Evolutionary conservation across 2,113 vertebrate species (phyloP).

Genomic region (Carassius gibelio): DNA sequence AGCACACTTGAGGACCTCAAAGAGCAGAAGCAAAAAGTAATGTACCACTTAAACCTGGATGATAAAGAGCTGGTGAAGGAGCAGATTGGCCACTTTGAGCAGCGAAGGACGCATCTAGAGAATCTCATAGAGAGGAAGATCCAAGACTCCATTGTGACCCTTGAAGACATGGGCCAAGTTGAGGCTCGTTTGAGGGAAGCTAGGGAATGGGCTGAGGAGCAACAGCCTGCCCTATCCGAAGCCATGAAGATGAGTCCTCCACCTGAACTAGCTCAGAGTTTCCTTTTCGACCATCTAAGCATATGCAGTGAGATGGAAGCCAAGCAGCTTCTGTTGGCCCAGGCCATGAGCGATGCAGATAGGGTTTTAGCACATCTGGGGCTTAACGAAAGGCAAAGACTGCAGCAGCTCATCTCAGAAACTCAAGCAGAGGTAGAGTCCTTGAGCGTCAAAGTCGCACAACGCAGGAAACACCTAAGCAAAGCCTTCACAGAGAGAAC

Average conservation of each 20-base stretch:
- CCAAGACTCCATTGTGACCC: constrained; percentile 82
- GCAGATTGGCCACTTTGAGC: constrained; percentile 88
- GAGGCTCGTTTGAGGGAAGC: constrained; percentile 85
- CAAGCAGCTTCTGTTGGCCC: constrained; percentile 85
- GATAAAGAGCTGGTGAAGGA: constrained; percentile 93
- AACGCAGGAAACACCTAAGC: constrained; percentile 89
- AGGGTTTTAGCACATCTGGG: constrained; percentile 86
- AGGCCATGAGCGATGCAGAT: constrained; percentile 85
- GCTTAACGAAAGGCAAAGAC: constrained; percentile 86
- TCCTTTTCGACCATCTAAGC: constrained; percentile 89
- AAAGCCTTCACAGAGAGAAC: constrained; percentile 92
- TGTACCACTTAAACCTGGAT: constrained; percentile 86
- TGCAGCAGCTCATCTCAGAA: constrained; percentile 84
- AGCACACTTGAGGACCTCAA: constrained; percentile 87
- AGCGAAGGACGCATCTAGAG: constrained; percentile 90
- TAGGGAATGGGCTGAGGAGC: constrained; percentile 90
- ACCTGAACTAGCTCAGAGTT: constrained; percentile 86
- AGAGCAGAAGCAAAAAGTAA: constrained; percentile 86
- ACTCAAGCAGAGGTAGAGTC: constrained; percentile 84
- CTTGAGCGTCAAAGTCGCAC: constrained; percentile 82
- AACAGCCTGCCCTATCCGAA: constrained; percentile 82
- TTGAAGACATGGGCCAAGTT: constrained; percentile 85
- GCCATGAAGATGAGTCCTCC: constrained; percentile 89
- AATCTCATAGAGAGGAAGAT: constrained; percentile 89
- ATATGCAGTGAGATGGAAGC: constrained; percentile 92